Conservation (phyloP, 2,888 invertebrate species). For the Aphodius sticticus region DNA sequence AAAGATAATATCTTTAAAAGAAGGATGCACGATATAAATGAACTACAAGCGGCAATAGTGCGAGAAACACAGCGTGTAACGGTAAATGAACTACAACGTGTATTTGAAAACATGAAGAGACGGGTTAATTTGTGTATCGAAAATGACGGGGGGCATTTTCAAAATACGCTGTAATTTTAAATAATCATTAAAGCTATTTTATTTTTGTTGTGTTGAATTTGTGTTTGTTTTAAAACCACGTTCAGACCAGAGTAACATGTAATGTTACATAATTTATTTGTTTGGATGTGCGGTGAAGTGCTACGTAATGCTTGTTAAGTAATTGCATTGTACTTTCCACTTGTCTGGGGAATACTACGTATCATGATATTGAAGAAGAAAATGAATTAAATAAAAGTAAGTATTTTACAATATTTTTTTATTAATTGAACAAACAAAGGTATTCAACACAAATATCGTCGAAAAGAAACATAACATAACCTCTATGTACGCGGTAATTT, state of each 20-base stretch:
- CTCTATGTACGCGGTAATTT: no score
- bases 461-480: no score
- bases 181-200: neutral
- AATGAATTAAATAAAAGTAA: no score
- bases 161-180: neutral
- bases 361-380: neutral
- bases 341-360: neutral
- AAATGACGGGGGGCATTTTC: no score
- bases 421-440: no score
- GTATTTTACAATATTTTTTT: no score
- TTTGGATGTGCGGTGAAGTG: neutral
- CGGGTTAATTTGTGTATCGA: no score
- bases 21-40: neutral
- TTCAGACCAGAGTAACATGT: neutral
- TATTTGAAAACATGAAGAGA: conserved; percentile 7
- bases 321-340: neutral
- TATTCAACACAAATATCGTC: no score
- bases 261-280: neutral
- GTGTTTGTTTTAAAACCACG: neutral
- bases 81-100: neutral
- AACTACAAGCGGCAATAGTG: neutral
- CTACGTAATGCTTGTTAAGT: neutral
- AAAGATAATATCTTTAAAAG: conserved; percentile 15
- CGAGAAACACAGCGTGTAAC: neutral
- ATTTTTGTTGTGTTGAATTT: neutral